phyloP scores from a whole-genome alignment of 1,140 invertebrate genomes.

The Gonatopus flavifemur region DNA sequence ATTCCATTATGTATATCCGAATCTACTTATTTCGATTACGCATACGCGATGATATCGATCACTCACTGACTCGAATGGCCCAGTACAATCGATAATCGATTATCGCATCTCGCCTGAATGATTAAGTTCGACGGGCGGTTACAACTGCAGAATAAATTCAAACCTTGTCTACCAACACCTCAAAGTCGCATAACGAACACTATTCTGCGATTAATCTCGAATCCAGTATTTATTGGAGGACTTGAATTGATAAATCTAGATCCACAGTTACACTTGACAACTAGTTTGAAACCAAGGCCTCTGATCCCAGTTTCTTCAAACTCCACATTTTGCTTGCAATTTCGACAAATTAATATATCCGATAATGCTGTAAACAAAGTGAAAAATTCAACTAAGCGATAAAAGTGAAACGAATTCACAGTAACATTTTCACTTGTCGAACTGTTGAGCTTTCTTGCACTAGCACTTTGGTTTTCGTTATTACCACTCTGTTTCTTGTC shows the following conservation, averaged over 20 bases:
- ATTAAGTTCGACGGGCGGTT: too few species aligned
- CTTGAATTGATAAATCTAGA: conserved; percentile 12
- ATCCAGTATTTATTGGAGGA: conserved; percentile 19
- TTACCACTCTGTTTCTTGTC: too few species aligned
- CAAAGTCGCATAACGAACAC: too few species aligned
- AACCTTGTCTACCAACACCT: too few species aligned
- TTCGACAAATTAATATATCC: conserved; percentile 10
- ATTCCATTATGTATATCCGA: too few species aligned
- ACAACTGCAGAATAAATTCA: too few species aligned
- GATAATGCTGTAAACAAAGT: conserved; percentile 12
- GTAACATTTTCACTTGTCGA: conserved; percentile 14
- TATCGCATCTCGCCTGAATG: too few species aligned
- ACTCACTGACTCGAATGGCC: too few species aligned
- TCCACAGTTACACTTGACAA: conserved; percentile 6
- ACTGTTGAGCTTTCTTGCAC: conserved; percentile 17
- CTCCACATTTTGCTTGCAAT: conserved; percentile 11
- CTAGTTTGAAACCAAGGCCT: conserved; percentile 18
- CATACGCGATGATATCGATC: too few species aligned
- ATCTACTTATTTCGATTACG: too few species aligned
- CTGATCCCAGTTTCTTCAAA: conserved; percentile 9
- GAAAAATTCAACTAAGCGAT: conserved; percentile 16
- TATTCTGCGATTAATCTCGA: conserved; percentile 21
- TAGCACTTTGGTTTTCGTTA: too few species aligned
- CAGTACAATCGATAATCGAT: too few species aligned
- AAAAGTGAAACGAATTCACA: conserved; percentile 10